These are phyloP conservation scores for Protophormia terraenovae DNA, from an alignment of 2,888 invertebrate species.

Conservation along the genomic window DNA sequence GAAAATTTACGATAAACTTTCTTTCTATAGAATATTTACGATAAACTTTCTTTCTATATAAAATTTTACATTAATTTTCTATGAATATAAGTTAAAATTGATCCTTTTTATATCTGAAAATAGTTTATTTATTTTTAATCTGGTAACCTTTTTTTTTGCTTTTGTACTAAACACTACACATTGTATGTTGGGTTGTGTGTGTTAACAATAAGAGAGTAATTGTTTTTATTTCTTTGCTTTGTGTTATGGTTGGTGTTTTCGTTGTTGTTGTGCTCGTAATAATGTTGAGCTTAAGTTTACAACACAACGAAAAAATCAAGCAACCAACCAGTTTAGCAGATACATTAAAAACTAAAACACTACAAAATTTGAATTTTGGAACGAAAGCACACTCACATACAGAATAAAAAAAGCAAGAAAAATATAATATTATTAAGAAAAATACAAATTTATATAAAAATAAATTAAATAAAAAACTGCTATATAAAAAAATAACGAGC, in stretches of 20 bases:
- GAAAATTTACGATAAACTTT: too few species aligned
- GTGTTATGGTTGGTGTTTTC: conserved; percentile 26
- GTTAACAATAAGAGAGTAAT: background rate
- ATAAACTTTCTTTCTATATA: too few species aligned
- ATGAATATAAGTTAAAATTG: too few species aligned
- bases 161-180: too few species aligned
- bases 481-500: too few species aligned
- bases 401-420: conserved; percentile 34
- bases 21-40: too few species aligned
- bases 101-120: too few species aligned
- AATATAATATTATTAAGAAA: conserved; percentile 42
- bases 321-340: conserved; percentile 64
- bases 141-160: too few species aligned
- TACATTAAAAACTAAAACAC: conserved; percentile 59
- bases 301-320: conserved; percentile 21
- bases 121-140: too few species aligned
- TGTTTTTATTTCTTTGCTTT: conserved; percentile 7
- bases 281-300: conserved; percentile 51
- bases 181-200: background rate
- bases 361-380: conserved; percentile 59
- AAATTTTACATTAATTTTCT: too few species aligned
- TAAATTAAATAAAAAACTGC: conserved; percentile 29
- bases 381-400: conserved; percentile 45
- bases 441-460: conserved; percentile 12
- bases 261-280: background rate